A percentile compares a stretch with the other conserved stretches of the same genome.
phyloP scores from a whole-genome alignment of 2,113 vertebrate genomes.

The Acrocephalus arundinaceus region DNA sequence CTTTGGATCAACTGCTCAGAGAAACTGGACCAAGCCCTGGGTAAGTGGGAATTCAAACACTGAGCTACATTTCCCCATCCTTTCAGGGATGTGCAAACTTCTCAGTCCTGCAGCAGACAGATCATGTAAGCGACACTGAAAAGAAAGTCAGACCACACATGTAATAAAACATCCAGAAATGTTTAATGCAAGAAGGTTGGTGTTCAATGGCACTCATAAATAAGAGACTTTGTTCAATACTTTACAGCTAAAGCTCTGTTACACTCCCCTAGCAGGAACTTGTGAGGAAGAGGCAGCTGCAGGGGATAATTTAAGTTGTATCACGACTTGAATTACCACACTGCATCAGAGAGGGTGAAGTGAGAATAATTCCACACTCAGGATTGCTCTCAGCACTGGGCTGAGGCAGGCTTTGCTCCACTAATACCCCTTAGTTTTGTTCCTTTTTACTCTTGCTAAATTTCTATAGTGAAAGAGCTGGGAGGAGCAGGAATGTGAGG shows the following conservation, averaged over 20 bases:
- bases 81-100: background rate
- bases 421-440: background rate
- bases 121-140: background rate
- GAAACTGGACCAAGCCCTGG: background rate
- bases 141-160: background rate
- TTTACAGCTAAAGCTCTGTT: background rate
- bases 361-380: background rate
- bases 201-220: slow-evolving; percentile 45
- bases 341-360: background rate
- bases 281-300: background rate
- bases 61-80: fast-evolving
- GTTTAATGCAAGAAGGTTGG: slow-evolving; percentile 35
- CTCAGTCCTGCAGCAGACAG: background rate
- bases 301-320: background rate
- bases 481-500: background rate
- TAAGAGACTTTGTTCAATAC: slow-evolving; percentile 35
- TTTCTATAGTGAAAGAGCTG: background rate
- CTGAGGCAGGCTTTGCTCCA: background rate
- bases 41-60: background rate
- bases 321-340: background rate
- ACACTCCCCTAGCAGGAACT: background rate
- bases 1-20: background rate
- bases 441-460: background rate
- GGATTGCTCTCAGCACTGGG: background rate
- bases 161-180: background rate